Evolutionary conservation across 92 coral and sea anemone genomes (phyloP).

Genomic region (Micromussa lordhowensis): DNA sequence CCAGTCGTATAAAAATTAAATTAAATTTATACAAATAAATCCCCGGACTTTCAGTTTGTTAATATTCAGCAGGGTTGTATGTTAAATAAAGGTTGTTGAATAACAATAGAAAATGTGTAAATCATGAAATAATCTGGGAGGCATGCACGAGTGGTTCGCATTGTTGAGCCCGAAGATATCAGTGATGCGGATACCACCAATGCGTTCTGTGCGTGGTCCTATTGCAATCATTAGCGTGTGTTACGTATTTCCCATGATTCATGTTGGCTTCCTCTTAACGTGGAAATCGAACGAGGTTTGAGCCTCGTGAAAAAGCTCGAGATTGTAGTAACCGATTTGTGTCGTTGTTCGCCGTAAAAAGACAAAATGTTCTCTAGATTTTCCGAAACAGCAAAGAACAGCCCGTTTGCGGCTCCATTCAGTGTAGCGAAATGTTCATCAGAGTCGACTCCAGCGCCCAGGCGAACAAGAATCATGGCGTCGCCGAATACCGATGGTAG

Average conservation of each 20-base stretch:
- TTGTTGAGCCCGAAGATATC: not conserved
- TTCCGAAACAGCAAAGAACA: conserved; percentile 87
- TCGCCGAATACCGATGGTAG: conserved; percentile 69
- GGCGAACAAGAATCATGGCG: conserved; percentile 83
- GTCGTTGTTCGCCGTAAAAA: conserved; percentile 22
- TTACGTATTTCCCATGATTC: conserved; percentile 49
- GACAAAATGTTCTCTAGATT: conserved; percentile 88
- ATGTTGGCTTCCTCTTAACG: conserved; percentile 32
- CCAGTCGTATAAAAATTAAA: too few relatives aligned
- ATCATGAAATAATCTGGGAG: too few relatives aligned
- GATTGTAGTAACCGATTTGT: conserved; percentile 38
- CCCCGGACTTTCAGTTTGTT: too few relatives aligned
- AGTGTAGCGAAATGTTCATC: conserved; percentile 82
- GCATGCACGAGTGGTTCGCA: too few relatives aligned
- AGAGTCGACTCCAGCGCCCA: conserved; percentile 49
- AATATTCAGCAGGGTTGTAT: too few relatives aligned
- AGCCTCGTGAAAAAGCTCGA: conserved; percentile 11
- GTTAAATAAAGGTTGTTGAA: too few relatives aligned
- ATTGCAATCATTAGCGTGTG: conserved; percentile 13
- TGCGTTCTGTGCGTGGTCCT: not conserved
- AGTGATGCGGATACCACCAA: conserved; percentile 5
- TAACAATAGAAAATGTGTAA: too few relatives aligned
- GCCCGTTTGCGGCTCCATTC: conserved; percentile 82
- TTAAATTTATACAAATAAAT: too few relatives aligned
- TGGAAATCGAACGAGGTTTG: conserved; percentile 20